Evolutionary conservation across 2,888 invertebrate genomes (phyloP).

Genomic region (Pandemis heparana): DNA sequence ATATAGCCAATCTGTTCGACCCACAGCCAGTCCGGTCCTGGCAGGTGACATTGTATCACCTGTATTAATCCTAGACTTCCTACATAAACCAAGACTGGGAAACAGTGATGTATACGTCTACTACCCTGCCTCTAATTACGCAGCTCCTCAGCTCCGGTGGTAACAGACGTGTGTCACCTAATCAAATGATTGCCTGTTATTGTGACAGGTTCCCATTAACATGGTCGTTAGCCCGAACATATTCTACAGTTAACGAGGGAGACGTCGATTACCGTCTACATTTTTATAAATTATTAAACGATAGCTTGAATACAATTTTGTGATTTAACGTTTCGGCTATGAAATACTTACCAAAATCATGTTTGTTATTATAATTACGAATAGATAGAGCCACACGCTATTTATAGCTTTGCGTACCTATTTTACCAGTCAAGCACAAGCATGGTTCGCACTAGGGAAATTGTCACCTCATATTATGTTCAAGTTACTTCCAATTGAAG

Average conservation of each 20-base stretch:
- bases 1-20: background rate
- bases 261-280: background rate
- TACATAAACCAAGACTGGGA: slow-evolving; percentile 17
- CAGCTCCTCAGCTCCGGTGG: background rate
- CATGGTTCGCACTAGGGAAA: too few relatives aligned
- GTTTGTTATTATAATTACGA: too few relatives aligned
- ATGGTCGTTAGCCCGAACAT: background rate
- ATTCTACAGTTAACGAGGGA: background rate
- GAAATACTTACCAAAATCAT: too few relatives aligned
- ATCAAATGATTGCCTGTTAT: slow-evolving; percentile 33
- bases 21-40: slow-evolving; percentile 3
- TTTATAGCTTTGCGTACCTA: too few relatives aligned
- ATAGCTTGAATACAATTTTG: too few relatives aligned
- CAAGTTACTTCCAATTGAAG: too few relatives aligned
- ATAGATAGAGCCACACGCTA: too few relatives aligned
- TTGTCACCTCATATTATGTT: too few relatives aligned
- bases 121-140: slow-evolving; percentile 23
- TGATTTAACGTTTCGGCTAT: too few relatives aligned
- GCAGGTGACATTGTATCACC: slow-evolving; percentile 37
- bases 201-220: slow-evolving; percentile 8
- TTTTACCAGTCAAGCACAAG: too few relatives aligned
- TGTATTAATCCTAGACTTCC: slow-evolving; percentile 50
- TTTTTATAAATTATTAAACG: background rate
- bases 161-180: slow-evolving; percentile 21
- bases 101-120: background rate